phyloP scores from a whole-genome alignment of 2,888 invertebrate genomes.

The Tetanocera ferruginea region DNA sequence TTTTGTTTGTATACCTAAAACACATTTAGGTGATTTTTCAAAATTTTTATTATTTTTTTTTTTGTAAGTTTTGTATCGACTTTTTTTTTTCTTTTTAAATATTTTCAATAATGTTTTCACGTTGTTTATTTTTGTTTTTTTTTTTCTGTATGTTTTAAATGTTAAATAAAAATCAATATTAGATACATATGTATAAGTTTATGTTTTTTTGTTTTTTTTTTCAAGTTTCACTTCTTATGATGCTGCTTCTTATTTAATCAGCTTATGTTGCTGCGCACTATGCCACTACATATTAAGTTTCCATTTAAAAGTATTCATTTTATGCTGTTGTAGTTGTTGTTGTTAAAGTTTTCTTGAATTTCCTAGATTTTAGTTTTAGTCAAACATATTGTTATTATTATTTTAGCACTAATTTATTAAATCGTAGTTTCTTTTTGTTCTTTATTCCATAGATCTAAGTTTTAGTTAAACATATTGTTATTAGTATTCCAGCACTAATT shows the following conservation, averaged over 20 bases:
- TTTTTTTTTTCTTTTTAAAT: conserved; percentile 44
- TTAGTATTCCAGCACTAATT: too few species aligned
- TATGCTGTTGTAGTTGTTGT: conserved; percentile 6
- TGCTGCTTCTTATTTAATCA: conserved; percentile 23
- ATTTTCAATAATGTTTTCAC: conserved; percentile 35
- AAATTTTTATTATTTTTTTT: conserved; percentile 50
- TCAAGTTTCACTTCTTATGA: conserved; percentile 20
- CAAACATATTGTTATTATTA: too few species aligned
- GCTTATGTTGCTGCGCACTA: conserved; percentile 15
- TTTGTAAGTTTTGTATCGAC: conserved; percentile 40
- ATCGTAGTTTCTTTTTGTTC: too few species aligned
- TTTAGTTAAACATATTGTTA: too few species aligned
- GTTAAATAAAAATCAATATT: conserved; percentile 47
- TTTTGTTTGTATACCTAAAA: conserved; percentile 47
- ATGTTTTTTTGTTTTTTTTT: too few species aligned
- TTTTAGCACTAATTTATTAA: too few species aligned
- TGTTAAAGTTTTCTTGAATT: too few species aligned
- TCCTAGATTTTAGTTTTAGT: too few species aligned
- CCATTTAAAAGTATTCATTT: neutral
- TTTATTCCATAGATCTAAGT: too few species aligned
- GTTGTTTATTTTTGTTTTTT: conserved; percentile 18
- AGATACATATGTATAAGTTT: conserved; percentile 43
- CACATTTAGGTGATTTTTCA: conserved; percentile 48
- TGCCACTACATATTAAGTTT: conserved; percentile 11
- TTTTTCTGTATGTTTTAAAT: conserved; percentile 30